phyloP scores from a whole-genome alignment of 92 coral and sea anemone species.

The Porites evermanni region DNA sequence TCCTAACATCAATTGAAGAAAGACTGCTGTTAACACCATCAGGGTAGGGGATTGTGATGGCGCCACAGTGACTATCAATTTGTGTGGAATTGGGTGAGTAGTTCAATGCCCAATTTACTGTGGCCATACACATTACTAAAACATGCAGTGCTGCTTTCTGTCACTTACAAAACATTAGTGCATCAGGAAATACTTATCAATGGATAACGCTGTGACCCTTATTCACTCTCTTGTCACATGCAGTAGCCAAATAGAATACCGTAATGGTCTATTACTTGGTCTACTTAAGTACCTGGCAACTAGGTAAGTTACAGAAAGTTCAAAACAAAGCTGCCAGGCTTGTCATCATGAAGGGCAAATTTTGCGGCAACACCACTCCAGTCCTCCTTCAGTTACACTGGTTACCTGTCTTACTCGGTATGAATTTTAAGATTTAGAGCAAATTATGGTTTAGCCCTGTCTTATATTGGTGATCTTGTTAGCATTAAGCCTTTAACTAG shows the following conservation, averaged over 20 bases:
- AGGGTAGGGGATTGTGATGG: background rate
- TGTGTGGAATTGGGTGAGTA: constrained; percentile 26
- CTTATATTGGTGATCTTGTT: too few relatives aligned
- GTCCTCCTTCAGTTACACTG: constrained; percentile 33
- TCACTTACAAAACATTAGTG: constrained; percentile 48
- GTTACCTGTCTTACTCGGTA: constrained; percentile 16
- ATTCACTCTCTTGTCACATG: constrained; percentile 37
- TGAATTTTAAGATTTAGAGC: constrained; percentile 2
- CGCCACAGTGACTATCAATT: background rate
- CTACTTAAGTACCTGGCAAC: constrained; percentile 19
- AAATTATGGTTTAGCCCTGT: too few relatives aligned
- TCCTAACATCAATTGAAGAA: background rate
- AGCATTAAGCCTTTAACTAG: too few relatives aligned
- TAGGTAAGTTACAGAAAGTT: constrained; percentile 45
- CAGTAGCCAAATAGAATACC: constrained; percentile 36
- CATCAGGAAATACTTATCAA: constrained; percentile 42
- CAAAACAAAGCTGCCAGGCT: constrained; percentile 49
- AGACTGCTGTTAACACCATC: constrained; percentile 28
- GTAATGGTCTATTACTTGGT: constrained; percentile 50
- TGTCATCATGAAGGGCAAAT: constrained; percentile 19
- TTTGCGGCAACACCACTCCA: constrained; percentile 30
- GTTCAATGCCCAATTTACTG: constrained; percentile 27
- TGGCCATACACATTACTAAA: constrained; percentile 30
- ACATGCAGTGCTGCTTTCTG: constrained; percentile 22
- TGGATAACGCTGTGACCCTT: constrained; percentile 35